Evolutionary conservation across 2,113 vertebrate genomes (phyloP), one percentile per base, ranked within the genome.

Genomic region (Leucosticte australis): DNA sequence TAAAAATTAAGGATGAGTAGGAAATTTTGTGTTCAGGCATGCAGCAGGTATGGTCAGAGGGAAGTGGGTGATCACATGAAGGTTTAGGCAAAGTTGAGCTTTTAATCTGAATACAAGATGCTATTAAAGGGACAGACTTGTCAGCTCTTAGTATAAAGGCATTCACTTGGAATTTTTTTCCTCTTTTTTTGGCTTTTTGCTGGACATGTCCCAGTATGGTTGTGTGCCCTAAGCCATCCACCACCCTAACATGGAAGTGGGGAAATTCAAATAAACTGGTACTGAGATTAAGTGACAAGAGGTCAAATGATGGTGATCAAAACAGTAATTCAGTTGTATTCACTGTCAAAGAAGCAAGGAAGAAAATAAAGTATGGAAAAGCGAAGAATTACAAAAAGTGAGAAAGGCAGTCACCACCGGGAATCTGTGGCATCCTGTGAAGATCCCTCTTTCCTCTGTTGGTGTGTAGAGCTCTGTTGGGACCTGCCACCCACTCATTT

Each of bases 401-500:
- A 53, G 55, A 28, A 78, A 20, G 27, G 39, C 24, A 28, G 10
- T 53, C 4, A 4, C 39, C 33, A 28, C 27, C 15, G 20, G 20
- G 18, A 69, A 46, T 53, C 28, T 69, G 27, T 2, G 0, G 27
- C 33, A 39, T 33, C 55, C 18, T 3, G 4, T 13, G 37, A 60
- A 37, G 18, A 28, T 60, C 15, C 33, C 37, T 28, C 33, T 52
- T 52, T 37, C 44, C 37, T 59, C 14, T 52, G 6, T 44, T 35
- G 31, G 22, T 77, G 46, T 44, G 44, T 5, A 33, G 53, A 44
- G 27, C 22, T 52, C 27, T 60, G 46, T 28, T 37, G 47, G 23
- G 55, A 19, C 27, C 23, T 20, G 12, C 5, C 0, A 1, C 12
- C 10, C 46, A 24, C 23, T 37, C 9, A 7, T 13, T 28, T 60